Base-by-base conservation (phyloP, 2,113 vertebrate species). In the Podilymbus podiceps region DNA sequence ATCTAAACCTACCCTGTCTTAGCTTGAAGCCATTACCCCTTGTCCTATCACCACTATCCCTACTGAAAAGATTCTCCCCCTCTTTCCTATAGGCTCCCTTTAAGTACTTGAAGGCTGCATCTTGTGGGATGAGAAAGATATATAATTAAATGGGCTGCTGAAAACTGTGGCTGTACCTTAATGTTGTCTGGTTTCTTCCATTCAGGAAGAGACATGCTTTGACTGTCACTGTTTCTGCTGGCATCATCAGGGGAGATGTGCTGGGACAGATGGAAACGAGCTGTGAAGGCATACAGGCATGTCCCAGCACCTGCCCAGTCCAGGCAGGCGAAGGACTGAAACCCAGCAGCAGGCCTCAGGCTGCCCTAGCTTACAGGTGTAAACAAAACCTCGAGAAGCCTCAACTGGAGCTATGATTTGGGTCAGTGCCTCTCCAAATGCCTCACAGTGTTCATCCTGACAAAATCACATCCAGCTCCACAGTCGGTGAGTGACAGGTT, bases 281-380 rank as follows among this genome's bases (percentile, higher is more conserved):
- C 64, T 72, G 40, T 77, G 46, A 42, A 4, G 7, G 15, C 28
- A 58, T 14, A 27, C 9, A 52, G 28, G 42, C 56, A 22, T 4
- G 8, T 49, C 42, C 33, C 38, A 31, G 16, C 11, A 55, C 0
- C 0, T 24, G 28, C 31, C n/a, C 6, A 8, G 40, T 35, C 24
- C 53, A 67, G 55, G 35, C 9, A n/a, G 21, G 13, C 1, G 1
- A 40, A 46, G 25, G 40, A 67, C 75, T 67, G 60, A 80, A 80
- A 24, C 20, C 24, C 52, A 40, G 15, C 23, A 64, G 11, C 59
- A 33, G 1, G 3, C 10, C 53, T 16, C 47, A 33, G 42, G 42
- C 18, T 79, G 47, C 31, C 18, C 18, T 40, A 42, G 13, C 4
- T 0, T 67, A 6, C 19, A 44, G 15, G 5, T 60, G 31, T 12